phyloP scores from a whole-genome alignment of 2,888 invertebrate genomes.

The Micoletzkya japonica region DNA sequence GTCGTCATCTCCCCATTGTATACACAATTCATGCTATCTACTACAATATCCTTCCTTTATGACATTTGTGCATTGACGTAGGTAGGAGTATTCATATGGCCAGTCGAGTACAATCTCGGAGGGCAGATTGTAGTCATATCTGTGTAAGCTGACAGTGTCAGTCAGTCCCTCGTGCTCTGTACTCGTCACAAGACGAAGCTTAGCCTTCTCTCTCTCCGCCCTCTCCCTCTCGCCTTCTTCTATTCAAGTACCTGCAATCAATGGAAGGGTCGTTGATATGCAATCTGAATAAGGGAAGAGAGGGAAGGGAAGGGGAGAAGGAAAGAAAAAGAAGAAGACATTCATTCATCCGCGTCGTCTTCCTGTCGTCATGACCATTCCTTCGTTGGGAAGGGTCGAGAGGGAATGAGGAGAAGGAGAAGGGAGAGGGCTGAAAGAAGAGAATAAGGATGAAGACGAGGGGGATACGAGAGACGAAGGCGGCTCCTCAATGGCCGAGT shows the following conservation, averaged over 20 bases:
- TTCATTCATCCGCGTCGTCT: neutral
- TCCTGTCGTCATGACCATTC: neutral
- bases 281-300: no score
- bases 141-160: no score
- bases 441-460: no score
- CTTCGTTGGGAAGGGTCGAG: neutral
- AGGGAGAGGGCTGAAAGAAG: no score
- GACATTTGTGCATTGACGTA: slow-evolving; percentile 9
- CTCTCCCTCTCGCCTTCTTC: neutral
- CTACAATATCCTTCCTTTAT: neutral
- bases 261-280: no score
- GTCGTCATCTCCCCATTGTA: neutral
- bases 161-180: neutral
- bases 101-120: neutral
- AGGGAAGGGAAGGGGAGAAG: neutral
- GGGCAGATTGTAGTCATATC: neutral
- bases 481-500: neutral
- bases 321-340: neutral
- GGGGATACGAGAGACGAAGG: slow-evolving; percentile 4
- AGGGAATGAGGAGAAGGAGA: neutral
- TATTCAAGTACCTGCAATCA: no score
- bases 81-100: neutral
- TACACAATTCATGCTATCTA: neutral
- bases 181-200: neutral
- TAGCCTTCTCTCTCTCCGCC: neutral